These are phyloP conservation scores for Neosalanx taihuensis DNA, from an alignment of 2,797 vertebrate genomes.

Conservation along the genomic window DNA sequence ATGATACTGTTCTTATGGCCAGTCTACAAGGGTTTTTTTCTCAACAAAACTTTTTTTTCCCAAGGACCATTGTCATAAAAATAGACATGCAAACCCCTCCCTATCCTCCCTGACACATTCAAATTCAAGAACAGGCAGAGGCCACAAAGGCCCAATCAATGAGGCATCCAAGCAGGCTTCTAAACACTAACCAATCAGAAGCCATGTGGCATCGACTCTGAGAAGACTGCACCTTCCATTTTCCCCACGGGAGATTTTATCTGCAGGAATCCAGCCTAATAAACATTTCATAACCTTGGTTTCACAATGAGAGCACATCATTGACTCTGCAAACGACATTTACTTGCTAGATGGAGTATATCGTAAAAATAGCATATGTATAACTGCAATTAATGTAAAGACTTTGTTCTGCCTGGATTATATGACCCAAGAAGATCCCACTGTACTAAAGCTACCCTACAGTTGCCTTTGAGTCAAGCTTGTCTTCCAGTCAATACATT, in stretches of 20 bases:
- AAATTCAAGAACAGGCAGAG: slow-evolving; percentile 12
- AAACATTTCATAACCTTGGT: slow-evolving; percentile 28
- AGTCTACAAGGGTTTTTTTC: background rate
- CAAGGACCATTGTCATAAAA: slow-evolving; percentile 1
- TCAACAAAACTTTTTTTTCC: background rate
- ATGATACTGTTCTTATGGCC: background rate
- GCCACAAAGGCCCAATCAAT: slow-evolving; percentile 13
- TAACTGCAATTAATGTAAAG: slow-evolving; percentile 20
- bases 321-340: slow-evolving; percentile 10
- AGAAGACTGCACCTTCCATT: slow-evolving; percentile 11
- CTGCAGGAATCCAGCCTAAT: slow-evolving; percentile 10
- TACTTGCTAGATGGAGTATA: slow-evolving; percentile 13
- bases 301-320: slow-evolving; percentile 13
- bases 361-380: slow-evolving; percentile 16
- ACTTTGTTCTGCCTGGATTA: slow-evolving; percentile 4
- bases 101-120: background rate
- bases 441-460: background rate
- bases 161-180: slow-evolving; percentile 1
- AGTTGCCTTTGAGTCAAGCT: background rate
- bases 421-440: background rate
- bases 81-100: background rate
- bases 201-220: background rate
- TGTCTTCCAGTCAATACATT: too few relatives aligned
- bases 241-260: slow-evolving; percentile 17
- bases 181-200: slow-evolving; percentile 8